Conservation (phyloP, 2,888 invertebrate species). For the Acutogordius australiensis region DNA sequence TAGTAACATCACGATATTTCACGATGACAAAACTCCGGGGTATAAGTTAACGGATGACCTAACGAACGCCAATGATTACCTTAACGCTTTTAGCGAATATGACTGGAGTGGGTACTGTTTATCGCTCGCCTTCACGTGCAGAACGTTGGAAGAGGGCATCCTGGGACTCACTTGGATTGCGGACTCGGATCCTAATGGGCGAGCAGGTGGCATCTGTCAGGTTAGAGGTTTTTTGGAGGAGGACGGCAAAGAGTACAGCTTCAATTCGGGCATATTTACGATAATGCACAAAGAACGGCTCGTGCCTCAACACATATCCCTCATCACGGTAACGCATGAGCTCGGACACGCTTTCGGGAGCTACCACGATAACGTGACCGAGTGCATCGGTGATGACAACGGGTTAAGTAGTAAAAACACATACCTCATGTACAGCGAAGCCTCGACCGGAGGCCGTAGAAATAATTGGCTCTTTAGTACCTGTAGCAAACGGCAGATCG, state of each 20-base stretch:
- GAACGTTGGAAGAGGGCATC: constrained; percentile 18
- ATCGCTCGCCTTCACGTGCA: constrained; percentile 18
- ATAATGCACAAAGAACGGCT: constrained; percentile 16
- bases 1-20: constrained; percentile 17
- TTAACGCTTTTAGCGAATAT: constrained; percentile 17
- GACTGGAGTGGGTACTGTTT: constrained; percentile 18
- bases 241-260: constrained; percentile 15
- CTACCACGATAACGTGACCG: constrained; percentile 17
- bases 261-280: constrained; percentile 19
- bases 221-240: constrained; percentile 9
- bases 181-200: constrained; percentile 16
- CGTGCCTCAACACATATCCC: constrained; percentile 16
- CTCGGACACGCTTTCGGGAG: constrained; percentile 21
- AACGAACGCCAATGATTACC: constrained; percentile 14
- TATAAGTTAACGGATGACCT: not conserved
- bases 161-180: constrained; percentile 20
- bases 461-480: not conserved
- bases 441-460: not conserved
- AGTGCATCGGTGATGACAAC: not conserved
- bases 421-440: constrained; percentile 5
- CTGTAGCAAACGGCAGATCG: not conserved
- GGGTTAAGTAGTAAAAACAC: not conserved
- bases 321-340: constrained; percentile 19
- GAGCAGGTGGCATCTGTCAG: constrained; percentile 20
- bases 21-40: constrained; percentile 3